Evolutionary conservation across 2,797 vertebrate genomes (phyloP).

Genomic region (Chelidonichthys spinosus): DNA sequence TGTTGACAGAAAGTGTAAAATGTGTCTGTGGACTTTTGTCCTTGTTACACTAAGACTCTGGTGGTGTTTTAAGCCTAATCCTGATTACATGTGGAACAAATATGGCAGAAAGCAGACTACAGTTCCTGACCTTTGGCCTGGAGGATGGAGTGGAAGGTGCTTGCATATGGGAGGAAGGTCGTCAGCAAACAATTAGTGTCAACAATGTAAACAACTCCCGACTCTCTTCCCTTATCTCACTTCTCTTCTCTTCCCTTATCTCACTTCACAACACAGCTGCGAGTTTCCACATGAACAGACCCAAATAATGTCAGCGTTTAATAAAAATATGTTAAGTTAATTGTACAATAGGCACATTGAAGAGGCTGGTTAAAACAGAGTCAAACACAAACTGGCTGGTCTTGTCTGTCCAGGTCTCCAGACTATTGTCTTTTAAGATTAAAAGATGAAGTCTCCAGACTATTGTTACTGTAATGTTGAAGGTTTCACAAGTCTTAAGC

Average conservation of each 20-base stretch:
- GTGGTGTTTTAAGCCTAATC: conserved; percentile 47
- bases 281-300: conserved; percentile 2
- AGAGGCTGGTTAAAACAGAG: conserved; percentile 7
- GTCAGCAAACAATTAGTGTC: conserved; percentile 46
- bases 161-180: conserved; percentile 31
- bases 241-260: conserved; percentile 7
- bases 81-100: conserved; percentile 40
- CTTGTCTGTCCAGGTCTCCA: conserved; percentile 25
- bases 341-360: not conserved
- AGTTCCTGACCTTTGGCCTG: conserved; percentile 50
- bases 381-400: conserved; percentile 9
- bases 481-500: conserved; percentile 52
- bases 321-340: not conserved
- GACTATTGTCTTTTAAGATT: conserved; percentile 22
- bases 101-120: conserved; percentile 25
- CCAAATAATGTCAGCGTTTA: not conserved
- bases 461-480: conserved; percentile 31
- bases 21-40: conserved; percentile 29
- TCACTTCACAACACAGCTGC: conserved; percentile 2
- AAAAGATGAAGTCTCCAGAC: conserved; percentile 16
- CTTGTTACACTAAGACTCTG: conserved; percentile 27
- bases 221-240: not conserved
- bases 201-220: conserved; percentile 43
- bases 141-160: conserved; percentile 18
- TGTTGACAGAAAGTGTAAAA: conserved; percentile 28